Base-by-base conservation (phyloP, 2,113 vertebrate genomes). In the Tringa solitaria region DNA sequence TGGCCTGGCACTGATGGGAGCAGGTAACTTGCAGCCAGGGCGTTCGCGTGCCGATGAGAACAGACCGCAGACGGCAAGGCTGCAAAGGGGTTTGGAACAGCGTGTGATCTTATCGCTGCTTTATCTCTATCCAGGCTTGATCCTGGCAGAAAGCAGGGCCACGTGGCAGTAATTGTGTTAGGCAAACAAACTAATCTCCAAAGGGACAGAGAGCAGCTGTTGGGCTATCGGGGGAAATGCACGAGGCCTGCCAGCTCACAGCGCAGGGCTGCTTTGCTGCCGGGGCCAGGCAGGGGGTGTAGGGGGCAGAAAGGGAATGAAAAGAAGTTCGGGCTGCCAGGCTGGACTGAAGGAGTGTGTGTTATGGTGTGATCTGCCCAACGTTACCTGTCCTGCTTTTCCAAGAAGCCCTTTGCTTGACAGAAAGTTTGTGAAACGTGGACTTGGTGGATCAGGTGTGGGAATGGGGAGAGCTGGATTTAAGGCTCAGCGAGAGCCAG, bases 81-180 rank as follows among this genome's bases (percentile, higher is more conserved):
- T 57, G 15, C 1, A 2, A 26, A 88, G 75, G 76, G 79, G 33
- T 48, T 63, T 60, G 85, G 69, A 84, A 48, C 22, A 51, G 92
- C 6, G 0, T 30, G 74, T 1, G 28, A 87, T 95, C 87, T 94
- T 96, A 96, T 96, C 94, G 3, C 87, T 60, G 81, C 93, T 92
- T 94, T 97, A 92, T 95, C 95, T 94, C 70, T 89, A 79, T 74
- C 51, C 94, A 91, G 95, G 82, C 91, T 51, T 39, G 94, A 94
- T 89, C 80, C 94, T 32, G 3, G 70, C 89, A 90, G 54, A 94
- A 87, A 92, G 87, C 69, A 27, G 84, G 82, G 95, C 95, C 96
- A 97, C 95, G 91, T 96, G 97, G 97, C 96, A 72, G 92, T 95
- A 96, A 97, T 95, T 96, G 96, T 77, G 90, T 93, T 96, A 97